Base-by-base conservation (phyloP, 1,140 invertebrate genomes). In the Trichonephila clavipes region DNA sequence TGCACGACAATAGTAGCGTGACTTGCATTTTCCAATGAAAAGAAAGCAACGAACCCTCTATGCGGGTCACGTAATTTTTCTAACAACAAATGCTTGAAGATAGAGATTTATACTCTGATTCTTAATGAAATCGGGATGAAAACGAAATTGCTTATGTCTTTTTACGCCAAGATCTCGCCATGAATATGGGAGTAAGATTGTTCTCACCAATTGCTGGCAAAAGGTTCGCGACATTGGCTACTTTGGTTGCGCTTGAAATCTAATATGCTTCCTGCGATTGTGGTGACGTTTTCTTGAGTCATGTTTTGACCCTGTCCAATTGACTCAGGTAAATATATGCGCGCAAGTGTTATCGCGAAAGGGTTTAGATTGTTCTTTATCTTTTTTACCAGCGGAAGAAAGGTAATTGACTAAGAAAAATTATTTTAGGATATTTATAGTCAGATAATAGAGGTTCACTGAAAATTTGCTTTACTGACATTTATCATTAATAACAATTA, bases 261-360 rank as follows among this genome's bases (percentile, higher is more conserved):
- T 62, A 58, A 89, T 89, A 89, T 51, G 64, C 72, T 90, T 93
- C 69, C 66, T 85, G 69, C 66, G 69, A 93, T 87, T 90, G 92
- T 87, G 59, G 19, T 19, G 83, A 51, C 51, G 86, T 21, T 88
- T 88, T 61, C 34, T 64, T 88, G 61, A 21, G n/a, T 16, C 8
- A 34, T 2, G 19, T 4, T 51, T 88, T 62, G 59, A 21, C 34
- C 18, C 61, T 51, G 8, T 69, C 66, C 21, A 24, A n/a, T 77
- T 19, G 72, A 28, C 34, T 28, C 16, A 77, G 14, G 12, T 77
- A 40, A 34, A 28, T 2, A 77, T 77, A 40, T 77, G 34, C 72
- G 34, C 16, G 14, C 72, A 19, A 77, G 16, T 34, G 72, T 34
- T 77, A 34, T 40, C 18, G 16, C 18, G 72, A 19, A 40, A 34